Base-by-base conservation (phyloP, 92 coral and sea anemone genomes). In the Siderastrea radians region DNA sequence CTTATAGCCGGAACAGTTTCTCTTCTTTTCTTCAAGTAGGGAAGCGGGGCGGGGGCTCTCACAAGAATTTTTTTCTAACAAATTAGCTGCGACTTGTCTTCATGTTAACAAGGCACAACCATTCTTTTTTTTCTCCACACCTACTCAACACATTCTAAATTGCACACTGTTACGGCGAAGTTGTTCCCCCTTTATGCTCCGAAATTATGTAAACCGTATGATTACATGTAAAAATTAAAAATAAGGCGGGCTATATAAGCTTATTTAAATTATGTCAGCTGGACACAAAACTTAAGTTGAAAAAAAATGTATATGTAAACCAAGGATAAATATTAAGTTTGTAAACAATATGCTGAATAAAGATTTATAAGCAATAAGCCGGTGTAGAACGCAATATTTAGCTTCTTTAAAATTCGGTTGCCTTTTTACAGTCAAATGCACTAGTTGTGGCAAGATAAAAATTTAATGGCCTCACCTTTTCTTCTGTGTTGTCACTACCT, bases 401-500 rank as follows among this genome's bases (percentile, higher is more conserved):
- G 73, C 73, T 19, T 68, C 13, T 68, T 68, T 68, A 44, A 68
- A 68, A 26, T 68, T 68, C 50, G 47, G n/a, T 13, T 13, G 17
- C 73, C 38, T 68, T 68, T 68, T 6, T 68, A 68, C n/a, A 68
- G 73, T 68, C 17, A 58, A 26, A 26, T 26, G 16, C 73, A 68
- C 73, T 38, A 68, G 73, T 68, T 68, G 73, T 26, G 73, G 73
- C 73, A 68, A 68, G 73, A 68, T 68, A 12, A 68, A 26, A 68
- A 68, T 68, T 68, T 68, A 68, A 44, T 68, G 4, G 17, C 73
- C 77, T 72, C 12, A 72, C 77, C 77, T 48, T 51, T 72, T 72
- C 77, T 72, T 48, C 77, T 72, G 77, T 72, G 71, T 72, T 72
- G 77, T 72, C 55, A 72, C 58, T 57, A 47, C 77, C 77, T 72